These are phyloP conservation scores for Nomia melanderi DNA, from an alignment of 1,140 invertebrate genomes.

Conservation along the genomic window DNA sequence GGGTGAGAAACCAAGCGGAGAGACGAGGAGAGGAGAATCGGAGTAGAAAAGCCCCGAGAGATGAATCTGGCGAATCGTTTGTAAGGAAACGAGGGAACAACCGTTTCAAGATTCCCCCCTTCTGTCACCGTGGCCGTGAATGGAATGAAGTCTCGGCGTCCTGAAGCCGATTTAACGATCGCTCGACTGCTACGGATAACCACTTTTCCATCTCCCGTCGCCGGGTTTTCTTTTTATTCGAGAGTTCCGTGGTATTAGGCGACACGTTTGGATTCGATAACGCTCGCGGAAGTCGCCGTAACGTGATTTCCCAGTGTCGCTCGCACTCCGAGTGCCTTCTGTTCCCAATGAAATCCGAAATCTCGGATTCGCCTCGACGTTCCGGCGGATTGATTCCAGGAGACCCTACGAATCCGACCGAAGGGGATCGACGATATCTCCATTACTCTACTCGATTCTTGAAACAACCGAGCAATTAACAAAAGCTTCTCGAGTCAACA, in stretches of 20 bases:
- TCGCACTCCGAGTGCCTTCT: background rate
- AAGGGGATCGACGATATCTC: too few species aligned
- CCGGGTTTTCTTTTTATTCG: conserved; percentile 27
- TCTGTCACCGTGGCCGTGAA: conserved; percentile 43
- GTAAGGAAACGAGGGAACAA: conserved; percentile 60
- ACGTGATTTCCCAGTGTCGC: background rate
- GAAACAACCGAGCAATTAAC: background rate
- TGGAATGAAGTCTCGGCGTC: conserved; percentile 46
- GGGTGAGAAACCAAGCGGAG: too few species aligned
- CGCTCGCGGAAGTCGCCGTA: background rate
- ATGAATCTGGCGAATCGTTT: conserved; percentile 61
- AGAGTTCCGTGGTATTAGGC: background rate
- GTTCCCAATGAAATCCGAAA: background rate
- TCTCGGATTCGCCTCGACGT: background rate
- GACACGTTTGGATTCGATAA: conserved; percentile 7
- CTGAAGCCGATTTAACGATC: conserved; percentile 59
- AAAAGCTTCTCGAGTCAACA: too few species aligned
- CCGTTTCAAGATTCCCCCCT: conserved; percentile 25
- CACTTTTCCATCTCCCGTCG: conserved; percentile 37
- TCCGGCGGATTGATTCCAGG: too few species aligned
- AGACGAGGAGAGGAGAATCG: conserved; percentile 22
- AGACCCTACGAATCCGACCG: too few species aligned
- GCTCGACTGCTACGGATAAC: conserved; percentile 45
- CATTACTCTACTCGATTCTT: too few species aligned
- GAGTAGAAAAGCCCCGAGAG: conserved; percentile 36